Evolutionary conservation across 2,888 invertebrate species (phyloP).

Genomic region (Dryobota labecula): DNA sequence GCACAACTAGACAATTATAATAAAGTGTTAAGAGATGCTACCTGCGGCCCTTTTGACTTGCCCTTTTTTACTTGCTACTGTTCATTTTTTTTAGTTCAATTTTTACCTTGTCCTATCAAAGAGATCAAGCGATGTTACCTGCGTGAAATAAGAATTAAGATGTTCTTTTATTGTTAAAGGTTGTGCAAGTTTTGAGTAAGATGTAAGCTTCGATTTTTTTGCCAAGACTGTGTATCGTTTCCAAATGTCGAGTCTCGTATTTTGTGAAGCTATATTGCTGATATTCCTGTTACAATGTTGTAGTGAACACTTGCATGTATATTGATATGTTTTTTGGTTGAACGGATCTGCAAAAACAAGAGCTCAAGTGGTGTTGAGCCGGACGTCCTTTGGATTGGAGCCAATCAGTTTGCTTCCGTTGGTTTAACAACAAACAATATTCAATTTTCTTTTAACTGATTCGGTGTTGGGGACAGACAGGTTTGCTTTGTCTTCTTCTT

Average conservation of each 20-base stretch:
- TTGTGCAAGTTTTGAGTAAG: conserved; percentile 51
- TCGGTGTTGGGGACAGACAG: conserved; percentile 20
- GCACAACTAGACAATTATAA: conserved; percentile 76
- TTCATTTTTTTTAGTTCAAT: conserved; percentile 55
- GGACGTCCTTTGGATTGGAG: conserved; percentile 66
- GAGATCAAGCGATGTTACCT: conserved; percentile 65
- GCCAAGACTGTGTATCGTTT: conserved; percentile 25
- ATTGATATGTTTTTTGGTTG: conserved; percentile 31
- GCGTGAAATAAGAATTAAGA: conserved; percentile 59
- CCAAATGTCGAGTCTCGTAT: conserved; percentile 21
- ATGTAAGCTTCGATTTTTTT: conserved; percentile 34
- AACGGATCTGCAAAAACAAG: conserved; percentile 53
- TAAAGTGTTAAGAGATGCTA: conserved; percentile 73
- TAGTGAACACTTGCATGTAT: conserved; percentile 15
- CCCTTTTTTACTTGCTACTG: conserved; percentile 72
- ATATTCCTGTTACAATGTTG: conserved; percentile 12
- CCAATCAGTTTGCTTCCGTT: conserved; percentile 69
- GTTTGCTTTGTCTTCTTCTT: not conserved
- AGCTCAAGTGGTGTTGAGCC: conserved; percentile 62
- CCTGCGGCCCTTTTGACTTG: conserved; percentile 75
- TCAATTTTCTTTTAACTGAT: conserved; percentile 35
- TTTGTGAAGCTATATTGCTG: conserved; percentile 16
- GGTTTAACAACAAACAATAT: conserved; percentile 45
- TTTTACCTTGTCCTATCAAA: conserved; percentile 48
- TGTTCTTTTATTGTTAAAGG: conserved; percentile 56